A percentile compares a stretch with the other conserved stretches of the same genome.
phyloP scores from a whole-genome alignment of 2,113 vertebrate genomes.

The Pogona vitticeps region DNA sequence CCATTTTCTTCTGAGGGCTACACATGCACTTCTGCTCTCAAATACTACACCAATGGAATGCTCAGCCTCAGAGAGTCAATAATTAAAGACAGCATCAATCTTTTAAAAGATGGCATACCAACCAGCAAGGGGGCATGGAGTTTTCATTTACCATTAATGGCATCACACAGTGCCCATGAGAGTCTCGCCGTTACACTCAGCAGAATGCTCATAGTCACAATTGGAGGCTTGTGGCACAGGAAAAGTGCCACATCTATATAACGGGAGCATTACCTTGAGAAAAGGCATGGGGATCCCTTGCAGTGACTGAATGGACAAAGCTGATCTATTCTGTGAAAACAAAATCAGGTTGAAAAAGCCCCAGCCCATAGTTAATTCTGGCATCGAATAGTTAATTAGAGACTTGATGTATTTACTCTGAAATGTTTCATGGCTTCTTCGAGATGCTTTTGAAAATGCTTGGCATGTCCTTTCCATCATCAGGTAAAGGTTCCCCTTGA shows the following conservation, averaged over 20 bases:
- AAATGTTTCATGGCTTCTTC: not conserved
- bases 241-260: not conserved
- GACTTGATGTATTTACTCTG: not conserved
- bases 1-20: not conserved
- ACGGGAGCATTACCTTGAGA: not conserved
- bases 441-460: not conserved
- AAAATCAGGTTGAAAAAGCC: not conserved
- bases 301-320: not conserved
- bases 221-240: not conserved
- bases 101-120: not conserved
- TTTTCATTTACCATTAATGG: not conserved
- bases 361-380: not conserved
- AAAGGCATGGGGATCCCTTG: not conserved
- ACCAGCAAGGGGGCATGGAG: not conserved
- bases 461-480: not conserved
- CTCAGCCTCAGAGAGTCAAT: not conserved
- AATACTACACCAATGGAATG: not conserved
- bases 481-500: no score
- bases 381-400: not conserved
- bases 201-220: not conserved
- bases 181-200: not conserved
- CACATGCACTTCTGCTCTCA: not conserved
- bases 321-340: not conserved
- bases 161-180: not conserved
- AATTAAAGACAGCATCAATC: slow-evolving; percentile 3